Percentiles rank a stretch among this genome's conserved stretches.
These are phyloP conservation scores for Penelope pileata DNA, from an alignment of 2,113 vertebrate genomes.

Conservation along the genomic window DNA sequence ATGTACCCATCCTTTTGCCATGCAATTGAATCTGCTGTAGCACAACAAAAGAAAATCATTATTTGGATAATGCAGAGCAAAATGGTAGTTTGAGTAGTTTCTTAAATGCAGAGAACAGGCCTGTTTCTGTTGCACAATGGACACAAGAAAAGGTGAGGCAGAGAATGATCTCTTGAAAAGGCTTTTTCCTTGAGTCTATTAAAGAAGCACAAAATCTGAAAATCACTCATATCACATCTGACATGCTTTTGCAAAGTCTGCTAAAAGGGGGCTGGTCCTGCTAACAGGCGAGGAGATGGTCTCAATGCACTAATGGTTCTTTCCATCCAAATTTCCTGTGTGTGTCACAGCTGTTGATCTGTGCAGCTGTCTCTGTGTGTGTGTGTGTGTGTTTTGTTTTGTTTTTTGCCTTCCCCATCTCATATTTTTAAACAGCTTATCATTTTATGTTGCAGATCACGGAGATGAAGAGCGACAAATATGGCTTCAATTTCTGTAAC, in stretches of 20 bases:
- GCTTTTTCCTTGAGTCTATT: background rate
- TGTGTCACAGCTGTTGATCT: constrained; percentile 68
- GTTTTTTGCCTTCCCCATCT: constrained; percentile 5
- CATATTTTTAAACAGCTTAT: constrained; percentile 7
- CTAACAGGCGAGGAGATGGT: constrained; percentile 42
- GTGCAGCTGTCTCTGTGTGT: constrained; percentile 59
- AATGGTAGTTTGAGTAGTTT: background rate
- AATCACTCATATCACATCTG: background rate
- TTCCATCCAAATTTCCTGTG: constrained; percentile 74
- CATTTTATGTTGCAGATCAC: background rate
- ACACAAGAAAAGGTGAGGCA: background rate
- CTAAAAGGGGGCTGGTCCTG: constrained; percentile 22
- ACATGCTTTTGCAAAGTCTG: constrained; percentile 25
- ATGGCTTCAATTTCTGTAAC: background rate
- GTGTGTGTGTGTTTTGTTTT: background rate
- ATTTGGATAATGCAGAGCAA: background rate
- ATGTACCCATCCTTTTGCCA: background rate
- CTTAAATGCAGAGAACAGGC: background rate
- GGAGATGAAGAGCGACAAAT: background rate
- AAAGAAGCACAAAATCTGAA: background rate
- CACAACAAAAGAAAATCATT: background rate
- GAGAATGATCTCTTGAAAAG: background rate
- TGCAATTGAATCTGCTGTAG: background rate
- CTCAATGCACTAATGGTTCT: constrained; percentile 72
- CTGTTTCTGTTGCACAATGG: background rate